A percentile compares a stretch with the other conserved stretches of the same genome.
These are phyloP conservation scores for Arctopsyche grandis DNA, from an alignment of 1,140 invertebrate species.

Conservation along the genomic window DNA sequence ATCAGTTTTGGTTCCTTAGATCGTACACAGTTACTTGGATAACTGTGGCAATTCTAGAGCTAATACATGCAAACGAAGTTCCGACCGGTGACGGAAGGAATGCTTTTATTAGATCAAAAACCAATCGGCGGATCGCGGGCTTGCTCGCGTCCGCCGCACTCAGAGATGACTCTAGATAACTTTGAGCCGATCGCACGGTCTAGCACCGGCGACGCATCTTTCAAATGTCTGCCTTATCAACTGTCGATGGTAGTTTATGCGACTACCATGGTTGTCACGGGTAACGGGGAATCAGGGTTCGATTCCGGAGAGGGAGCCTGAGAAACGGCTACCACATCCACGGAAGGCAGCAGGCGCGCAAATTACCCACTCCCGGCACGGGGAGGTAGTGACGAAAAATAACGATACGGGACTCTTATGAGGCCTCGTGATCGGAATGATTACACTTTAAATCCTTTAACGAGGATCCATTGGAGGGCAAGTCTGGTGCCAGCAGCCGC, in stretches of 20 bases:
- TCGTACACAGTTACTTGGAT: slow-evolving; percentile 82
- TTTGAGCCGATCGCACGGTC: slow-evolving; percentile 79
- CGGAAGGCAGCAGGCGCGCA: slow-evolving; percentile 90
- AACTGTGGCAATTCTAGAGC: slow-evolving; percentile 90
- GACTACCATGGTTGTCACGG: slow-evolving; percentile 84
- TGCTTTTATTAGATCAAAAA: too few relatives aligned
- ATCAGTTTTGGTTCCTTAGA: slow-evolving; percentile 81
- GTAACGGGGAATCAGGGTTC: slow-evolving; percentile 77
- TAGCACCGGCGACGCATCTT: slow-evolving; percentile 80
- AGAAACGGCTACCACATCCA: slow-evolving; percentile 93
- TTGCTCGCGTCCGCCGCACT: too few relatives aligned
- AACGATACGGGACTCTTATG: slow-evolving; percentile 82
- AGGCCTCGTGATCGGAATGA: slow-evolving; percentile 88
- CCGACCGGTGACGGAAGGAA: slow-evolving; percentile 74
- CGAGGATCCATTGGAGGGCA: slow-evolving; percentile 90
- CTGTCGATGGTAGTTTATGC: slow-evolving; percentile 82
- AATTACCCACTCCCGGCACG: slow-evolving; percentile 86
- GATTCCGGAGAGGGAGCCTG: slow-evolving; percentile 83
- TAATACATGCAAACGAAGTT: slow-evolving; percentile 81
- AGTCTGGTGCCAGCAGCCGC: slow-evolving; percentile 91
- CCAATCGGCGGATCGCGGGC: too few relatives aligned
- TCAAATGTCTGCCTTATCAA: slow-evolving; percentile 91
- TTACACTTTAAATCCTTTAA: slow-evolving; percentile 90
- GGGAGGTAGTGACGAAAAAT: slow-evolving; percentile 89
- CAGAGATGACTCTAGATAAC: slow-evolving; percentile 88